Evolutionary conservation across 2,888 invertebrate genomes (phyloP).

Genomic region (Parnassius smintheus): DNA sequence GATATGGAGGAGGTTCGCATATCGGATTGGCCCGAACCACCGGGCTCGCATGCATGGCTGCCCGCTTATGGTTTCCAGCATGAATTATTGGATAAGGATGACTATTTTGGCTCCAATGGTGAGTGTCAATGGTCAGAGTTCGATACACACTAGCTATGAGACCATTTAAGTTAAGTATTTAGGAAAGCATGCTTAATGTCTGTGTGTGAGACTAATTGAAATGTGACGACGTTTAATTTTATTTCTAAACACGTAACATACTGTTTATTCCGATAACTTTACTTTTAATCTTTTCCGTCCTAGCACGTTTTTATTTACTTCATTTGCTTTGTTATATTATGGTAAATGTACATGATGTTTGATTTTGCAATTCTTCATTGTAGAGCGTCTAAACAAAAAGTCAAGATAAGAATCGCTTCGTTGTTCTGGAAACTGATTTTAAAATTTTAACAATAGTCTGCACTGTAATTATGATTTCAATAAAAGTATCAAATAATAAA

Average conservation of each 20-base stretch:
- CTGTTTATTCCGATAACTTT: no score
- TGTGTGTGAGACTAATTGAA: slow-evolving; percentile 38
- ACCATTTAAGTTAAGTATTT: not conserved
- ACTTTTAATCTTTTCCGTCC: not conserved
- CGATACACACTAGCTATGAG: slow-evolving; percentile 30
- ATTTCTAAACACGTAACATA: slow-evolving; percentile 15
- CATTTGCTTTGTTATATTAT: no score
- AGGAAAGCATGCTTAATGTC: slow-evolving; percentile 41
- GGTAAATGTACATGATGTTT: slow-evolving; percentile 14
- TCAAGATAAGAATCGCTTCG: slow-evolving; percentile 50
- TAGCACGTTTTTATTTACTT: not conserved
- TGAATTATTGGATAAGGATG: slow-evolving; percentile 83
- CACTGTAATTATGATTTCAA: not conserved
- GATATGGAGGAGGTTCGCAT: slow-evolving; percentile 84
- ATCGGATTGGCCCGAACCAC: slow-evolving; percentile 85
- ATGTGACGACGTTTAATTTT: slow-evolving; percentile 16
- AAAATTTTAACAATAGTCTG: slow-evolving; percentile 19
- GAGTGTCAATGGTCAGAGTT: slow-evolving; percentile 52
- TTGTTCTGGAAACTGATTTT: slow-evolving; percentile 49
- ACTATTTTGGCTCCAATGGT: slow-evolving; percentile 84
- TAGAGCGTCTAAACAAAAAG: slow-evolving; percentile 28
- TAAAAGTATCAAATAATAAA: not conserved
- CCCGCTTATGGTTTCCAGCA: slow-evolving; percentile 90
- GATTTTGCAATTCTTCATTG: slow-evolving; percentile 36
- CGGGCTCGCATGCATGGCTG: slow-evolving; percentile 88